Base-by-base conservation (phyloP, 2,888 invertebrate genomes). In the Dryococelus australis region DNA sequence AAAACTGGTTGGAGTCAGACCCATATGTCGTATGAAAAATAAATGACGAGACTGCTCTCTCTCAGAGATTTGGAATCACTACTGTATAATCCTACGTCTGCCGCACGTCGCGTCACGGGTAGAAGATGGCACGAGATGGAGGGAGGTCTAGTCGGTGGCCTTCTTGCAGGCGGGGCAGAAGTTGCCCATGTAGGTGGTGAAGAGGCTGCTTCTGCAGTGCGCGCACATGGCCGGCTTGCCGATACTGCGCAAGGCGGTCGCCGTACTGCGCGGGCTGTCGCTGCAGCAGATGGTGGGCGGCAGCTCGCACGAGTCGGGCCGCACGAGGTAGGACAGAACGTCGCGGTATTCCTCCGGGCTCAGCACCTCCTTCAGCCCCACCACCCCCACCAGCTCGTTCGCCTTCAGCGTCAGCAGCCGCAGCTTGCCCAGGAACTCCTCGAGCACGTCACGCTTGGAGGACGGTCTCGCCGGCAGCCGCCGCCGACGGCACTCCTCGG, bases 161-260 rank as follows among this genome's bases (percentile, higher is more conserved):
- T 20, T 65, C 27, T 27, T 10, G 35, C 81, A 81, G 28, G 13
- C 9, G 16, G 13, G 5, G 28, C 81, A 81, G 35, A 81, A 81
- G 28, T 81, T 81, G 28, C 81, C 81, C 28, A 27, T 35, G 81
- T 81, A 81, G 16, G 81, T 81, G 27, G 81, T 81, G 10, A 81
- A 4, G 13, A 81, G 28, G 12, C 16, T 27, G 35, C 81, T 27
- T 9, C 28, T 8, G 35, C 81, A 81, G 81, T 35, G 35, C 10
- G 27, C 28, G 28, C 81, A 81, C 9, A 13, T 12, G 16, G 27
- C 28, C 4, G 81, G 81, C 16, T 10, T 26, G 27, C 81, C 81
- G 5, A 8, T 26, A 20, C 35, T 81, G n/a, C n/a, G n/a, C n/a
- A n/a, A n/a, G n/a, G n/a, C n/a, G 13, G 27, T 10, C 4, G 27